These are phyloP conservation scores for Ochlodes sylvanus DNA, from an alignment of 2,888 invertebrate genomes.

Conservation along the genomic window DNA sequence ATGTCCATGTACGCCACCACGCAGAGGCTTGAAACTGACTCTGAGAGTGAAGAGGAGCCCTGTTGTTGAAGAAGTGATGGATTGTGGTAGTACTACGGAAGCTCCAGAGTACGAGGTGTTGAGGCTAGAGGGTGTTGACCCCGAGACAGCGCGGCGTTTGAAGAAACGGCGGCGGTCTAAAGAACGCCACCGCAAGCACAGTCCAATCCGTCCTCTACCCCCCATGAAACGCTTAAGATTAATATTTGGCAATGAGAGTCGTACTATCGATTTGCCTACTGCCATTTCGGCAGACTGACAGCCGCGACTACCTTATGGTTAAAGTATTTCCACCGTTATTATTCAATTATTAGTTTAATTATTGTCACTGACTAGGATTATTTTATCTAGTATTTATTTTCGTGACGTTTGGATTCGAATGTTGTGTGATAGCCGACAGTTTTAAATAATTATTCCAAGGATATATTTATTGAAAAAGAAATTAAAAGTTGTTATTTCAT, in stretches of 20 bases:
- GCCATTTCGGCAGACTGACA: conserved; percentile 86
- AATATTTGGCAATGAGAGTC: conserved; percentile 95
- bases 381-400: conserved; percentile 81
- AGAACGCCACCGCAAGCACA: conserved; percentile 79
- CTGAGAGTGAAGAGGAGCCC: conserved; percentile 95
- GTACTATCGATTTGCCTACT: conserved; percentile 94
- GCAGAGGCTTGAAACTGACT: conserved; percentile 90
- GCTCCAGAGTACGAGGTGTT: conserved; percentile 94
- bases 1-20: conserved; percentile 85
- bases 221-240: conserved; percentile 94
- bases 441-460: conserved; percentile 71
- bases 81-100: conserved; percentile 88
- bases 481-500: conserved; percentile 56
- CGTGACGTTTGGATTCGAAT: conserved; percentile 71
- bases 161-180: conserved; percentile 84
- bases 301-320: conserved; percentile 71
- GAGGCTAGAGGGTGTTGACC: conserved; percentile 91
- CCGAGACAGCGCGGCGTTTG: conserved; percentile 81
- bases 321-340: conserved; percentile 81
- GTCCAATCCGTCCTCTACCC: conserved; percentile 85
- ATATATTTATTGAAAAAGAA: conserved; percentile 67
- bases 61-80: conserved; percentile 92
- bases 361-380: conserved; percentile 82
- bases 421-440: conserved; percentile 73
- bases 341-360: conserved; percentile 83